A percentile compares a stretch with the other conserved stretches of the same genome.
Evolutionary conservation across 2,888 invertebrate genomes (phyloP).

Genomic region (Cheilosia vernalis): DNA sequence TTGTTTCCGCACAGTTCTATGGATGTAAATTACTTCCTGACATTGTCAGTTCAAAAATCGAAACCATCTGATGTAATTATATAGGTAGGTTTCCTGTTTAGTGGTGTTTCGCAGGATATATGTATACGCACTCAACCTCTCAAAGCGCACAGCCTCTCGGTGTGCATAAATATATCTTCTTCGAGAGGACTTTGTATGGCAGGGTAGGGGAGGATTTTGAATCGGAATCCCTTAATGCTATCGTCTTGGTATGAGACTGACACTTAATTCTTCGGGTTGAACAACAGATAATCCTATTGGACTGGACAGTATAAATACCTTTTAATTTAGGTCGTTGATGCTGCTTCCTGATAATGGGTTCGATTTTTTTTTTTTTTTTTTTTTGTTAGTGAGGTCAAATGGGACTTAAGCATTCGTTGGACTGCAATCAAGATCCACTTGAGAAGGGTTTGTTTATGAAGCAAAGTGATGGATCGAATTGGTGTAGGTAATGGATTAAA

Average conservation of each 20-base stretch:
- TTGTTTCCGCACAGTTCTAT: background rate
- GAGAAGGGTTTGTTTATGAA: background rate
- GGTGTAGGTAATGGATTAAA: background rate
- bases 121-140: too few relatives aligned
- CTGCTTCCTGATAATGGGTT: slow-evolving; percentile 41
- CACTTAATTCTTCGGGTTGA: slow-evolving; percentile 41
- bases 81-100: slow-evolving; percentile 11
- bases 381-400: slow-evolving; percentile 41
- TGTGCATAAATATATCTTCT: too few relatives aligned
- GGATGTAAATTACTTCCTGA: slow-evolving; percentile 15
- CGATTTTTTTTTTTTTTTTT: slow-evolving; percentile 39
- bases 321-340: slow-evolving; percentile 37
- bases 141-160: too few relatives aligned
- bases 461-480: background rate
- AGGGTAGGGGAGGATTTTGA: too few relatives aligned
- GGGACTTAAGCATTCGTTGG: slow-evolving; percentile 25
- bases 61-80: slow-evolving; percentile 24
- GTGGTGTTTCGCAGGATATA: background rate
- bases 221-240: too few relatives aligned
- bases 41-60: slow-evolving; percentile 27
- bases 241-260: slow-evolving; percentile 12
- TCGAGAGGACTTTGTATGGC: too few relatives aligned
- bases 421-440: background rate
- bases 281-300: slow-evolving; percentile 52
- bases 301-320: slow-evolving; percentile 55